Evolutionary conservation across 1,140 invertebrate species (phyloP).

Genomic region (Brachionus sp.): DNA sequence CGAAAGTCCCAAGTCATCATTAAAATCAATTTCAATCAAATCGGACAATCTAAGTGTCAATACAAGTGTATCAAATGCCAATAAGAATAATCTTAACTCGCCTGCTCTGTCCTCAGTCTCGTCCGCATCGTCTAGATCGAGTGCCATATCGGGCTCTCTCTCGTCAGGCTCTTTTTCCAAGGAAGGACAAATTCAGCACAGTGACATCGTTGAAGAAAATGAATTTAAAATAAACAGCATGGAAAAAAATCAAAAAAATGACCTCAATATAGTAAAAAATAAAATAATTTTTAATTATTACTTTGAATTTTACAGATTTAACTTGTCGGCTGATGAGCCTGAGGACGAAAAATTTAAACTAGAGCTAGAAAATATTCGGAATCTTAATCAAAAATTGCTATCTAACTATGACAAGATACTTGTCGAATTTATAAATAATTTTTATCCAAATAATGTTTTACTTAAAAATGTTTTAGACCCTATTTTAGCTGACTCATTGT

Average conservation of each 20-base stretch:
- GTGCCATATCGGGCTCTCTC: neutral
- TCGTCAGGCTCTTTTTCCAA: slow-evolving; percentile 25
- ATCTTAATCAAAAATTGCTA: neutral
- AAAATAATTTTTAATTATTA: slow-evolving; percentile 24
- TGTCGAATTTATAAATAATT: neutral
- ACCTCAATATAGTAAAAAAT: neutral
- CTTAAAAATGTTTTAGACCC: slow-evolving; percentile 3
- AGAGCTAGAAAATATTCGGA: neutral
- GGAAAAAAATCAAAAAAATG: neutral
- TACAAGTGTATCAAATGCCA: neutral
- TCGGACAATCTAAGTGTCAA: slow-evolving; percentile 7
- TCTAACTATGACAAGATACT: neutral
- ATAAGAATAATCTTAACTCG: neutral
- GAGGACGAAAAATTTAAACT: neutral
- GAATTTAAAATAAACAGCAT: neutral
- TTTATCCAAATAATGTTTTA: neutral
- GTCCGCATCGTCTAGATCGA: neutral
- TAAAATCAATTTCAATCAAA: neutral
- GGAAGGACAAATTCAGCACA: neutral
- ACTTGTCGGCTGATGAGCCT: neutral
- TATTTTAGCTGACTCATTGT: neutral
- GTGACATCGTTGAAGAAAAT: neutral
- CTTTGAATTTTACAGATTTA: slow-evolving; percentile 30
- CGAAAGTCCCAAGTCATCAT: neutral
- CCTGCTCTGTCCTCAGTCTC: neutral